Conservation (phyloP, 1,140 invertebrate genomes). For the Stenopsyche tienmushanensis region DNA sequence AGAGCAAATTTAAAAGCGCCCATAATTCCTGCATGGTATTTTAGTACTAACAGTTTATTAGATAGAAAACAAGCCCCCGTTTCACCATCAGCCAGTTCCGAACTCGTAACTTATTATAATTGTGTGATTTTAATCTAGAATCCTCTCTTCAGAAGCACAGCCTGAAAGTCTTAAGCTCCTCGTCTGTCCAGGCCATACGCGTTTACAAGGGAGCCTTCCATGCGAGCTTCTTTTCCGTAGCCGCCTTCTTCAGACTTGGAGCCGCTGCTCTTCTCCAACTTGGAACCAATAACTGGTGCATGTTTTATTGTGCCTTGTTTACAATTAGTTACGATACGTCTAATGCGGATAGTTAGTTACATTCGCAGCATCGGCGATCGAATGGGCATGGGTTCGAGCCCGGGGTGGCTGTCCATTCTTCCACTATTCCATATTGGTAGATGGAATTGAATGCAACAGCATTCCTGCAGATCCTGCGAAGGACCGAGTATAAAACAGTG, state of each 20-base stretch:
- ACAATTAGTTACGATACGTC: constrained; percentile 15
- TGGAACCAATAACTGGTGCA: not conserved
- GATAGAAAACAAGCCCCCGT: no score
- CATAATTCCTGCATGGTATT: no score
- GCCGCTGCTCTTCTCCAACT: not conserved
- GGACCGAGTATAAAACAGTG: not conserved
- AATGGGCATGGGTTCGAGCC: not conserved
- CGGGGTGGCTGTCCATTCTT: no score
- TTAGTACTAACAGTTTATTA: no score
- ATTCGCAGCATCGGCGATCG: not conserved
- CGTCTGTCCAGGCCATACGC: no score
- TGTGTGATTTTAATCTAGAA: constrained; percentile 19
- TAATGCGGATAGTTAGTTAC: not conserved
- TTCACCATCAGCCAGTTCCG: not conserved
- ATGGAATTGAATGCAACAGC: constrained; percentile 15
- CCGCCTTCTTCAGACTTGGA: not conserved
- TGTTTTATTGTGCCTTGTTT: constrained; percentile 2
- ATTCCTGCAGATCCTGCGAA: not conserved
- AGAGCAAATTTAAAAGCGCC: no score
- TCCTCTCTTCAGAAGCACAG: no score
- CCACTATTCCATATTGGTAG: constrained; percentile 17
- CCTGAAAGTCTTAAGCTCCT: no score
- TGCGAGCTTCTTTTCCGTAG: no score
- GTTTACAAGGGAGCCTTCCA: no score
- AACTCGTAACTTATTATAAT: constrained; percentile 23